Evolutionary conservation across 1,140 invertebrate species (phyloP), one percentile per base, ranked within the genome.

Genomic region (Drosophila oshimai): DNA sequence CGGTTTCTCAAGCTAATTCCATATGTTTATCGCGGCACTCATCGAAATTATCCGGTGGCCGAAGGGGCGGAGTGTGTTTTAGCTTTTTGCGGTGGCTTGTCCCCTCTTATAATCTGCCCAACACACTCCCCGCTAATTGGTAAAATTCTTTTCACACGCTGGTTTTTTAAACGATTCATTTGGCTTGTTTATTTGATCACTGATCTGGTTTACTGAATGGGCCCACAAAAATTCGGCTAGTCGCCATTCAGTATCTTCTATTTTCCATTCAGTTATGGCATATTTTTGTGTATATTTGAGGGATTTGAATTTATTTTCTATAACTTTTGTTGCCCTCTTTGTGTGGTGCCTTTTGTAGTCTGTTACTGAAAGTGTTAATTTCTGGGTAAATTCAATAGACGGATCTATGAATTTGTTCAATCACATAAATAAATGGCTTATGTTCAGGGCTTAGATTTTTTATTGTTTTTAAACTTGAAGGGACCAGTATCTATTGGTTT

Each of bases 11-110:
- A 37, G 42, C 65, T 47, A 39, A 54, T 55, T 58, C 24, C 51
- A 33, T 41, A 37, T 34, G 51, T 69, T 67, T 83, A 83, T 83
- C 79, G 67, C 49, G 37, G 53, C 53, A 13, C 37, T 15, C 67
- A 86, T 86, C 80, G 45, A 80, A 87, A 86, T 86, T 69, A 65
- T 47, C 57, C 80, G 72, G 12, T 36, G 71, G 47, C 75, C 80
- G 39, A 64, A 79, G 51, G 53, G 75, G 80, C 61, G 78, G 51
- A 50, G 70, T 75, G 60, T 54, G 49, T 70, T 60, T 86, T 72
- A 80, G 80, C 80, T 79, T 86, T 58, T 74, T 62, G 60, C 60
- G 74, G 70, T 70, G 13, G 26, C 6, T 65, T 49, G 24, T 28
- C 45, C 17, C n/a, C 10, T 9, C 6, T 10, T 31, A 17, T 41